These are phyloP conservation scores for Adelosebastes latens DNA, from an alignment of 2,797 vertebrate genomes.

Conservation along the genomic window DNA sequence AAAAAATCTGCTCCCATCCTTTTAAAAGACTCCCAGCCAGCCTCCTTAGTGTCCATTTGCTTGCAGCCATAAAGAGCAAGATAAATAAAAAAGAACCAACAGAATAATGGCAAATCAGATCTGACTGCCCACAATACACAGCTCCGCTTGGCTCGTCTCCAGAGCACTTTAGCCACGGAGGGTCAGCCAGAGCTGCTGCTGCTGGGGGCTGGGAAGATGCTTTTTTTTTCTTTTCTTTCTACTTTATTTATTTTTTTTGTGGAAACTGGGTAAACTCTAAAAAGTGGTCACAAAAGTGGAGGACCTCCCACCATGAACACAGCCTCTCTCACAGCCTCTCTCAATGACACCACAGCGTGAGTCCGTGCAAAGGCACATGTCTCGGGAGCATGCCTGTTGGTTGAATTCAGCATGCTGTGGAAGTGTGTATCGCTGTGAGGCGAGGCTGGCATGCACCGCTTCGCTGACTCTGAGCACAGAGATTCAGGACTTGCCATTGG, in stretches of 20 bases:
- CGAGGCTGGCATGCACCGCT: constrained; percentile 43
- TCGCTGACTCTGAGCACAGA: constrained; percentile 20
- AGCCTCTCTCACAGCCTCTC: constrained; percentile 11
- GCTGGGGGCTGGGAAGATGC: neutral
- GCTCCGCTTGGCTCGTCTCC: constrained; percentile 6
- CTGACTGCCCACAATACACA: constrained; percentile 28
- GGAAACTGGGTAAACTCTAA: neutral
- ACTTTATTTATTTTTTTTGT: neutral
- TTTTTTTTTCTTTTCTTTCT: neutral
- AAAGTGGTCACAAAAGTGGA: neutral
- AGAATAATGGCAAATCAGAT: constrained; percentile 70
- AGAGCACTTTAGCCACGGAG: constrained; percentile 3
- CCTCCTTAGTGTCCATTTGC: constrained; percentile 85
- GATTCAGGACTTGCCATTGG: constrained; percentile 11
- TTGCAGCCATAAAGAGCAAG: constrained; percentile 72
- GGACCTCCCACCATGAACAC: constrained; percentile 14
- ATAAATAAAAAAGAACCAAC: constrained; percentile 65
- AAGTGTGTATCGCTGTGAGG: constrained; percentile 16
- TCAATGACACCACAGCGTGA: constrained; percentile 25
- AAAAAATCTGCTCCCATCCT: neutral
- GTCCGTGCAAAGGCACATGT: constrained; percentile 77
- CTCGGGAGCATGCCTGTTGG: constrained; percentile 65
- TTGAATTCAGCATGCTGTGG: constrained; percentile 51
- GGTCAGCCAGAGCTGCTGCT: neutral
- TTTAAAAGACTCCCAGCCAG: constrained; percentile 72